Conservation (phyloP, 2,888 invertebrate genomes). For the Chironomus tentans region DNA sequence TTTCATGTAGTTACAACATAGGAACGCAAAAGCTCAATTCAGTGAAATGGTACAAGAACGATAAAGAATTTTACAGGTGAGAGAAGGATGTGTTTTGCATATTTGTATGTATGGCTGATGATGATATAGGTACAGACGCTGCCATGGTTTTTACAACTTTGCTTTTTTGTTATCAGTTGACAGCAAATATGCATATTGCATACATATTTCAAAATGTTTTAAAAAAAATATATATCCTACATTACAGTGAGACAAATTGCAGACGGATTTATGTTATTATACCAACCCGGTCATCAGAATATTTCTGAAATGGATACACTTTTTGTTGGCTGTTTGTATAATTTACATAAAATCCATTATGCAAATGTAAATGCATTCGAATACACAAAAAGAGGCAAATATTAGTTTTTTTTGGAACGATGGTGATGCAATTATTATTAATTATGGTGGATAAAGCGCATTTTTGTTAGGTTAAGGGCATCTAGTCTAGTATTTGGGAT, state of each 20-base stretch:
- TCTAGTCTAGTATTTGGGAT: no score
- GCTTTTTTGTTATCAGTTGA: not conserved
- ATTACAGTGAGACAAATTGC: not conserved
- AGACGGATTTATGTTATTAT: not conserved
- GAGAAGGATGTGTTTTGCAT: conserved; percentile 21
- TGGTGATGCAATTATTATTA: no score
- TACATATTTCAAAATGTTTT: not conserved
- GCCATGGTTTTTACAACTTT: not conserved
- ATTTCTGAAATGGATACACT: not conserved
- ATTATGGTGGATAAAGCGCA: no score
- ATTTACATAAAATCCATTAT: conserved; percentile 9
- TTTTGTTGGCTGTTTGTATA: not conserved
- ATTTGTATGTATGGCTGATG: not conserved
- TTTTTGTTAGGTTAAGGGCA: no score
- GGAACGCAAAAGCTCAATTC: conserved; percentile 42
- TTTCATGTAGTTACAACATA: conserved; percentile 43
- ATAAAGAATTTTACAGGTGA: conserved; percentile 42
- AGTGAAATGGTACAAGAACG: conserved; percentile 44
- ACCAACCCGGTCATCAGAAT: not conserved
- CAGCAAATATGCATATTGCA: not conserved
- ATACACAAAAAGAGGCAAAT: no score
- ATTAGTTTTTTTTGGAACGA: no score
- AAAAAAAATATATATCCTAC: not conserved
- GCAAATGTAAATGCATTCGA: not conserved
- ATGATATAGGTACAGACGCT: not conserved